Conservation (phyloP, 2,797 vertebrate genomes). For the Eupleurogrammus muticus region DNA sequence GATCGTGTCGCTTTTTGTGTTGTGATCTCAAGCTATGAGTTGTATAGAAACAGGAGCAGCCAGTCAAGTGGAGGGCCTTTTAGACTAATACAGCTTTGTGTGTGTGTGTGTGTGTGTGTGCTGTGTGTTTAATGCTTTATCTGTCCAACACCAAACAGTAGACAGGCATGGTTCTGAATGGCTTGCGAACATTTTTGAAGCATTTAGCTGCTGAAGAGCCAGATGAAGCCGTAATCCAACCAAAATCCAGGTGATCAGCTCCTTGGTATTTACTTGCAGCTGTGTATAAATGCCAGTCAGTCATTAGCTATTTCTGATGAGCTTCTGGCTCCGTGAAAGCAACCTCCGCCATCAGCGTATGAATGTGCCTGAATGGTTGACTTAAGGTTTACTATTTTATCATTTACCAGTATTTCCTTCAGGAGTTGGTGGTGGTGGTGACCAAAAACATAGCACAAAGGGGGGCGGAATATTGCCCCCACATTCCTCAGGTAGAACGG, state of each 20-base stretch:
- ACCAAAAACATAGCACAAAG: neutral
- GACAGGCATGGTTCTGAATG: neutral
- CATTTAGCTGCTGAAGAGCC: too few relatives aligned
- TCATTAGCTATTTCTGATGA: too few relatives aligned
- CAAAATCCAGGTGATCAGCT: too few relatives aligned
- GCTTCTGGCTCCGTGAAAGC: too few relatives aligned
- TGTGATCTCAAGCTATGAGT: slow-evolving; percentile 3
- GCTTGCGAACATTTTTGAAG: too few relatives aligned
- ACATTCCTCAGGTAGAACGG: neutral
- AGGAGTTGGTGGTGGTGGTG: neutral
- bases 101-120: neutral
- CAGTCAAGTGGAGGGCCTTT: slow-evolving; percentile 32
- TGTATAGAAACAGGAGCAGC: slow-evolving; percentile 21
- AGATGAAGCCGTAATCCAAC: too few relatives aligned
- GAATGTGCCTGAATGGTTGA: too few relatives aligned
- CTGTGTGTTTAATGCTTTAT: slow-evolving; percentile 5
- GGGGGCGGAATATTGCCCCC: neutral
- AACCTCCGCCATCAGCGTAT: too few relatives aligned
- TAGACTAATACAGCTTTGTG: slow-evolving; percentile 20
- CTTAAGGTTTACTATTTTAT: too few relatives aligned
- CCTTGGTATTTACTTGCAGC: too few relatives aligned
- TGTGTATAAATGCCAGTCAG: too few relatives aligned
- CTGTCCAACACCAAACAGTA: neutral
- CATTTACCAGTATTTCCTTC: too few relatives aligned
- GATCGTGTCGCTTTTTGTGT: slow-evolving; percentile 12